Percentiles rank a stretch among this genome's conserved stretches.
Conservation (phyloP, 2,113 vertebrate genomes). For the Misgurnus mizolepis region DNA sequence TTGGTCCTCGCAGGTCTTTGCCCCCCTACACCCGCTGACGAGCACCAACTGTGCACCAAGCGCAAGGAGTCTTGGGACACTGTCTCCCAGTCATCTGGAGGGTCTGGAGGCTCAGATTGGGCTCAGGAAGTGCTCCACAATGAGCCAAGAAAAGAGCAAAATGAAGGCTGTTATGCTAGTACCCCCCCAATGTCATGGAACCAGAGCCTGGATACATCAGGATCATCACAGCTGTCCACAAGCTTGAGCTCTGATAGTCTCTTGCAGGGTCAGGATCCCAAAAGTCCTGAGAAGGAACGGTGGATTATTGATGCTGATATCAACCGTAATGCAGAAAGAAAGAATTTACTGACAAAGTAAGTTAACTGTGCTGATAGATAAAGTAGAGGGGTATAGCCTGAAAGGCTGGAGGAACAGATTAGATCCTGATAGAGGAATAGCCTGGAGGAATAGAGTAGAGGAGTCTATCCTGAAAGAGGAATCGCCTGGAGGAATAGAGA, state of each 20-base stretch:
- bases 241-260: conserved; percentile 87
- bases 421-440: too few relatives aligned
- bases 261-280: conserved; percentile 71
- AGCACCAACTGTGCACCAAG: conserved; percentile 54
- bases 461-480: too few relatives aligned
- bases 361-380: conserved; percentile 56
- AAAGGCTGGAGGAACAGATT: too few relatives aligned
- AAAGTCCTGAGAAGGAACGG: conserved; percentile 76
- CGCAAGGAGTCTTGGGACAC: conserved; percentile 84
- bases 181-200: conserved; percentile 78
- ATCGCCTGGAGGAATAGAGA: too few relatives aligned
- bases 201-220: conserved; percentile 86
- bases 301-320: conserved; percentile 77
- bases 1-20: conserved; percentile 87
- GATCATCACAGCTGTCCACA: conserved; percentile 89
- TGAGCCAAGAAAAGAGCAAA: conserved; percentile 41
- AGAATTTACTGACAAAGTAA: conserved; percentile 79
- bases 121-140: conserved; percentile 63
- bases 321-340: conserved; percentile 54
- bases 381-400: too few relatives aligned
- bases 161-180: conserved; percentile 56
- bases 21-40: conserved; percentile 67
- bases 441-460: too few relatives aligned
- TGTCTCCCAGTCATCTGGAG: conserved; percentile 81
- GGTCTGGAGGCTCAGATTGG: conserved; percentile 77